Base-by-base conservation (phyloP, 2,113 vertebrate genomes). In the Telmatochromis sp. region DNA sequence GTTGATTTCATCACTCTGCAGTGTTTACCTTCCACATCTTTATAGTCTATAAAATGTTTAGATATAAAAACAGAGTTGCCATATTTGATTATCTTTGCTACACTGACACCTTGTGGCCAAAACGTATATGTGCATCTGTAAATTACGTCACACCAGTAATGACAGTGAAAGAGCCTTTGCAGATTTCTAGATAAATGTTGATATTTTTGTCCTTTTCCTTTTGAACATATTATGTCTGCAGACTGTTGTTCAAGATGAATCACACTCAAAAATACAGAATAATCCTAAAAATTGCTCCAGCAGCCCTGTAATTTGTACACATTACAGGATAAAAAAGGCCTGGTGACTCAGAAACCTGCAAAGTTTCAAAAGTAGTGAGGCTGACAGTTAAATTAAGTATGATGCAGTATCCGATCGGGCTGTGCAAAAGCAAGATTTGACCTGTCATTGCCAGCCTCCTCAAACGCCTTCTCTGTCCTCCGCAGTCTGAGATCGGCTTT, bases 401-500 rank as follows among this genome's bases (percentile, higher is more conserved):
- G 6, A 14, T 79, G 33, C 11, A 23, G 14, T 21, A 17, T 57
- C 35, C 19, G 37, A 28, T 84, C 57, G 37, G 23, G 6, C 51
- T 45, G 19, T 45, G 53, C 17, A 14, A 21, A 80, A 80, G 81
- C 70, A 19, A 82, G 47, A 80, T 54, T 12, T n/a, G 28, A 70
- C 37, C 31, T 65, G 73, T 45, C 4, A 4, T 33, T 55, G 19
- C 47, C 83, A 47, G 51, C 21, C 68, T 42, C 33, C 49, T 82
- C 3, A 40, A 14, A 47, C 81, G 6, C 53, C 37, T 86, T 87
- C 65, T 87, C 78, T 80, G 35, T 83, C 83, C 55, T 91, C 65
- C 78, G 86, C 26, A 97, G 97, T 97, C 96, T 87, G 97, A 97
- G 93, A 97, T 97, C 21, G 96, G 97, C 92, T 97, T 97, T 35